Evolutionary conservation across 2,797 vertebrate genomes (phyloP).

Genomic region (Ispidina lecontei): DNA sequence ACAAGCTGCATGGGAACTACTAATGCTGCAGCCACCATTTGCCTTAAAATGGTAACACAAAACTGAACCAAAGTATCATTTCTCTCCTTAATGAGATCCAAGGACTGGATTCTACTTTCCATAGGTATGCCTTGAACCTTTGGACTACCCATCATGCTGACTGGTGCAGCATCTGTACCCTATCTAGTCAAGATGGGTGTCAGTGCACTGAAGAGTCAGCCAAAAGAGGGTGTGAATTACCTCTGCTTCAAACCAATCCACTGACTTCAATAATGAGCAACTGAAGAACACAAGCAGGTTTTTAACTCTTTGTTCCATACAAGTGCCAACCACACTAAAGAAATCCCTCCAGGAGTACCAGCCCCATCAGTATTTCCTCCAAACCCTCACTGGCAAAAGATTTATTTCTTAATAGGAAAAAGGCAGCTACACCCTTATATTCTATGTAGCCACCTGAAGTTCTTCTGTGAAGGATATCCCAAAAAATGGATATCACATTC

Average conservation of each 20-base stretch:
- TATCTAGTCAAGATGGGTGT: not conserved
- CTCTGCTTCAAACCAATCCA: not conserved
- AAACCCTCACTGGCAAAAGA: not conserved
- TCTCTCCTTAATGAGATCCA: not conserved
- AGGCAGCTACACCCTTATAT: rapidly evolving
- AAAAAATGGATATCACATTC: not conserved
- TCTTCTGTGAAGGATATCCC: not conserved
- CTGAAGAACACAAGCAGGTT: not conserved
- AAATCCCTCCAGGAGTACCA: not conserved
- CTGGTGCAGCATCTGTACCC: not conserved
- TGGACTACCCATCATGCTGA: not conserved
- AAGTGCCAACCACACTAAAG: not conserved
- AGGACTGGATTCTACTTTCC: not conserved
- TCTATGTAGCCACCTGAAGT: not conserved
- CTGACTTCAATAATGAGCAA: conserved; percentile 11
- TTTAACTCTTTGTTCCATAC: not conserved
- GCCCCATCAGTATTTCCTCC: not conserved
- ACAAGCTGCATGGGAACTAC: not conserved
- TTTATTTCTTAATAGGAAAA: not conserved
- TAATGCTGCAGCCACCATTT: not conserved
- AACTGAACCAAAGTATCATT: not conserved
- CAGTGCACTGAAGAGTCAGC: conserved; percentile 7
- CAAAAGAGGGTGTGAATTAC: conserved; percentile 41
- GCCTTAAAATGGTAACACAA: not conserved
- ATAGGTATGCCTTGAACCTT: not conserved